These are phyloP conservation scores for Propithecus deckenii DNA, from an alignment of 2,797 vertebrate genomes.

Conservation along the genomic window DNA sequence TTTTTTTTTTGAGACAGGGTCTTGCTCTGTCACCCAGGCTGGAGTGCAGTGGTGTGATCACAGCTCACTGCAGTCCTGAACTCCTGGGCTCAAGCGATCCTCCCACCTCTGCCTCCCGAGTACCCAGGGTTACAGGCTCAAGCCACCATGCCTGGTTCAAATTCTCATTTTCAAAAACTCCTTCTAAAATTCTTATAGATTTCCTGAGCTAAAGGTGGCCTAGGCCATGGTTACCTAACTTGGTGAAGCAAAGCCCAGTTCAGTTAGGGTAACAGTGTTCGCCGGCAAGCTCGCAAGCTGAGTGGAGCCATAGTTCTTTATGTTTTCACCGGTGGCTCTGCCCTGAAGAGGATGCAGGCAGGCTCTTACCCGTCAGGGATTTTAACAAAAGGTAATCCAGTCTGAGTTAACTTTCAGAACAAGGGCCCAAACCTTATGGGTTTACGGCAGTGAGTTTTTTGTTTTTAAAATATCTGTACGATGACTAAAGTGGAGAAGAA, in stretches of 20 bases:
- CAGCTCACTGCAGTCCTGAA: neutral
- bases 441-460: neutral
- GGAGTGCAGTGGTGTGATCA: neutral
- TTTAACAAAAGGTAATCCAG: neutral
- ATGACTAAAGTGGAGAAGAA: neutral
- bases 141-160: neutral
- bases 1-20: neutral
- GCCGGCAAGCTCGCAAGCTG: neutral
- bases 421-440: neutral
- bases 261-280: neutral
- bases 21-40: neutral
- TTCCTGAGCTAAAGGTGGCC: neutral
- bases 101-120: neutral
- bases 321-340: accelerated
- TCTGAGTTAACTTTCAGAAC: neutral
- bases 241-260: neutral
- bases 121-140: neutral
- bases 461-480: neutral
- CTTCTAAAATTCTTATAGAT: neutral
- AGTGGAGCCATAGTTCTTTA: neutral
- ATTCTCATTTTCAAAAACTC: neutral
- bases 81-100: neutral
- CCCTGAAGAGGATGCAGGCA: neutral
- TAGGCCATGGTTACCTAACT: neutral
- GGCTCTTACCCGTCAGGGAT: no score